Percentiles rank a stretch among this genome's conserved stretches.
Evolutionary conservation across 2,113 vertebrate genomes (phyloP).

Genomic region (Centropus unirufus): DNA sequence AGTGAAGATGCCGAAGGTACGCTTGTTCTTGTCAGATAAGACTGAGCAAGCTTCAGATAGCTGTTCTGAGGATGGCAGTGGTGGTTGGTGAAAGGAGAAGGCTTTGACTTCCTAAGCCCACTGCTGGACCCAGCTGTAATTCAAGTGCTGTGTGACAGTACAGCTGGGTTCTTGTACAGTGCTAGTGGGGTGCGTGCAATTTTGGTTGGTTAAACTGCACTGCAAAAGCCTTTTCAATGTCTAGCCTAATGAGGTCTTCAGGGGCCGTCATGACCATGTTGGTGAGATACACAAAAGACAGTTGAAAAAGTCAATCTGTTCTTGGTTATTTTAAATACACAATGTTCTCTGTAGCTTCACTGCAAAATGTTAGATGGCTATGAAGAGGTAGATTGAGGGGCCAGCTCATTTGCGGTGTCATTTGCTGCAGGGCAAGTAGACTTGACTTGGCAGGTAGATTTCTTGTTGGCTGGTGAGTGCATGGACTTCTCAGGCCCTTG

Average conservation of each 20-base stretch:
- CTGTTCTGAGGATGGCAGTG: no score
- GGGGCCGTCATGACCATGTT: not conserved
- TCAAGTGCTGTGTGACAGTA: not conserved
- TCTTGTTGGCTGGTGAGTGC: not conserved
- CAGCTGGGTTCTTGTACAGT: not conserved
- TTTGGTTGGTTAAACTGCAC: not conserved
- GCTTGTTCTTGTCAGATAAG: not conserved
- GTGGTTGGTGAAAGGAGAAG: not conserved
- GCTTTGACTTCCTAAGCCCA: not conserved
- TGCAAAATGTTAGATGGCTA: not conserved
- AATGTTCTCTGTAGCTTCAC: not conserved
- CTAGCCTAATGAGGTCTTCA: rapidly evolving
- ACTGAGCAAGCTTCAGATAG: not conserved
- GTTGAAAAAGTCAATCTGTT: not conserved
- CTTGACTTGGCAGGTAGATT: not conserved
- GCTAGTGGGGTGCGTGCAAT: rapidly evolving
- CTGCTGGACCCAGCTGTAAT: not conserved
- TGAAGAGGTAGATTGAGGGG: not conserved
- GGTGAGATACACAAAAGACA: not conserved
- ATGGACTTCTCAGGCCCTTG: not conserved
- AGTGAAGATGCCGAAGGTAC: not conserved
- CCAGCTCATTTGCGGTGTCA: rapidly evolving
- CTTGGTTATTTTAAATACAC: not conserved
- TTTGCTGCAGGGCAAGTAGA: no score
- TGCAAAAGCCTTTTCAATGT: not conserved